These are phyloP conservation scores for Adoxophyes honmai DNA, from an alignment of 1,140 invertebrate genomes.

Conservation along the genomic window DNA sequence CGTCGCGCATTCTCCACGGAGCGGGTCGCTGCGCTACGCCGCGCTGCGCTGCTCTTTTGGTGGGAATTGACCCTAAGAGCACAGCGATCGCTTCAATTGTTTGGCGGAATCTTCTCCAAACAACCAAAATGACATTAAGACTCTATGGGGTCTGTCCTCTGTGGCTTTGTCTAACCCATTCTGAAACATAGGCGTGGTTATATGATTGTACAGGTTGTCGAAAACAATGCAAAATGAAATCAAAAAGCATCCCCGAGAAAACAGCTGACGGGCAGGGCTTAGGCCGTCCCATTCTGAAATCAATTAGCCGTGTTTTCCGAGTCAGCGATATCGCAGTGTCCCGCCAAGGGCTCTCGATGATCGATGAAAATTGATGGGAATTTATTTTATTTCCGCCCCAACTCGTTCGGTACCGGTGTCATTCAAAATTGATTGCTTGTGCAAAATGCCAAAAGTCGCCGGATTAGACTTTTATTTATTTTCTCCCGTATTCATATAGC, in stretches of 20 bases:
- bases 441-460: conserved; percentile 35
- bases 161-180: too few relatives aligned
- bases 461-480: conserved; percentile 22
- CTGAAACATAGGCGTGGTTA: too few relatives aligned
- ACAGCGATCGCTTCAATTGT: too few relatives aligned
- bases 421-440: conserved; percentile 54
- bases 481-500: conserved; percentile 5
- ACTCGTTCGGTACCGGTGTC: conserved; percentile 42
- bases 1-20: too few relatives aligned
- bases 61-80: too few relatives aligned
- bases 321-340: conserved; percentile 37
- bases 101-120: too few relatives aligned
- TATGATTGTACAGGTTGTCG: too few relatives aligned
- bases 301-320: conserved; percentile 46
- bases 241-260: neutral
- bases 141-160: too few relatives aligned
- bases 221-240: too few relatives aligned
- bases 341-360: conserved; percentile 37
- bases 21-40: too few relatives aligned
- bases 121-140: too few relatives aligned
- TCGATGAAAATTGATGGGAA: conserved; percentile 50
- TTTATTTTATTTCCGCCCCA: conserved; percentile 46
- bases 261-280: conserved; percentile 13
- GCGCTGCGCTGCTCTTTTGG: too few relatives aligned
- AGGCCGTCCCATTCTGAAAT: conserved; percentile 41